Evolutionary conservation across 1,140 invertebrate genomes (phyloP).

Genomic region (Brachionus paranguensis): DNA sequence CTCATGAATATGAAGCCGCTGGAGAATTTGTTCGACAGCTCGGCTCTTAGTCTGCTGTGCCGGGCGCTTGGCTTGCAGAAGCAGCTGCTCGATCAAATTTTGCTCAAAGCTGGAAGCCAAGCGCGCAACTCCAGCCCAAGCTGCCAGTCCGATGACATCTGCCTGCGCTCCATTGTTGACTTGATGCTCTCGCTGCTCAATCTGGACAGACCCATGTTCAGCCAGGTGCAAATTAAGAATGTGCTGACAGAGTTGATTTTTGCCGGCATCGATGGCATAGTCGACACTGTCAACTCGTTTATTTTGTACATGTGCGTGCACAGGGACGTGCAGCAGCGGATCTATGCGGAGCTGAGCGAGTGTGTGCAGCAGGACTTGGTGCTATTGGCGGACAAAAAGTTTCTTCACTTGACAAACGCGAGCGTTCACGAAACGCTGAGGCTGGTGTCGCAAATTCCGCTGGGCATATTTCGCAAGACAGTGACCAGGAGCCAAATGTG

Average conservation of each 20-base stretch:
- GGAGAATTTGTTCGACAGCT: not conserved
- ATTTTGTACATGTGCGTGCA: not conserved
- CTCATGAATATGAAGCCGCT: not conserved
- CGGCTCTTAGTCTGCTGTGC: not conserved
- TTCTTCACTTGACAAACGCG: not conserved
- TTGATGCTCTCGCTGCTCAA: not conserved
- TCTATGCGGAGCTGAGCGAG: not conserved
- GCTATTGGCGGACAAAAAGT: not conserved
- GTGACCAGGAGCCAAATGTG: not conserved
- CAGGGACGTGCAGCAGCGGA: not conserved
- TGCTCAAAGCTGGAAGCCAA: not conserved
- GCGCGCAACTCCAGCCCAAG: not conserved
- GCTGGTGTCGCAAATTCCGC: not conserved
- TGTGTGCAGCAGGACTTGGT: not conserved
- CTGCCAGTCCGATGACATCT: not conserved
- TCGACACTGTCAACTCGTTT: not conserved
- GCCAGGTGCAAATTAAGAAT: not conserved
- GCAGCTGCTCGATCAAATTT: not conserved
- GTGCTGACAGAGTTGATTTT: not conserved
- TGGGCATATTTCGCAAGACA: not conserved
- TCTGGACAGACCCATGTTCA: not conserved
- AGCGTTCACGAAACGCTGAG: not conserved
- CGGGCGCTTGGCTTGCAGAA: not conserved
- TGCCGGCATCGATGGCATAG: not conserved
- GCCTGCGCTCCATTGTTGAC: not conserved